These are phyloP conservation scores for Geopemphigus sp. DNA, from an alignment of 1,140 invertebrate genomes.

Conservation along the genomic window DNA sequence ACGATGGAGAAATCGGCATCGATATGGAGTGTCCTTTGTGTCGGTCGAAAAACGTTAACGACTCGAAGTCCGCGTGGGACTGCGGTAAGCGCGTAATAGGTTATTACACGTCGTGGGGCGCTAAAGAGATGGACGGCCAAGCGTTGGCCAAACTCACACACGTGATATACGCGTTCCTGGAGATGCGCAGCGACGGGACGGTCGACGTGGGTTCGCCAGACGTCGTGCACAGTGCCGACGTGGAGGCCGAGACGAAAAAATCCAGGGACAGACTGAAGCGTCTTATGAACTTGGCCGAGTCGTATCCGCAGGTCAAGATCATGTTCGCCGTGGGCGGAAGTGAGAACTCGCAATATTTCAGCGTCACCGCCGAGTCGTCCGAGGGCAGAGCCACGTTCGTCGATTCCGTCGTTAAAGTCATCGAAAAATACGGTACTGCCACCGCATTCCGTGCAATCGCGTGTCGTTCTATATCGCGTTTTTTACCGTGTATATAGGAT, in stretches of 20 bases:
- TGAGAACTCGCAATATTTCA: conserved; percentile 59
- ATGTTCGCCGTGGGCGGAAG: conserved; percentile 60
- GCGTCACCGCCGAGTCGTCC: conserved; percentile 58
- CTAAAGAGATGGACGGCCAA: conserved; percentile 31
- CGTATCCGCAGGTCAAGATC: conserved; percentile 56
- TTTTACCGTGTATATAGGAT: no score
- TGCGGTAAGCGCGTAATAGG: conserved; percentile 51
- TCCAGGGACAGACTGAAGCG: conserved; percentile 19
- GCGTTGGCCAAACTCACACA: conserved; percentile 50
- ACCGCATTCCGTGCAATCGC: no score
- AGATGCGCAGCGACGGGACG: conserved; percentile 49
- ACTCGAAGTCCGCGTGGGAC: neutral
- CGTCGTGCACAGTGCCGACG: conserved; percentile 27
- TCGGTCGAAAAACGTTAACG: neutral
- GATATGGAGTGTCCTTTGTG: neutral
- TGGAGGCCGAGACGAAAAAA: conserved; percentile 44
- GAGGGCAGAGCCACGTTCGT: conserved; percentile 61
- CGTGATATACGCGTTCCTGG: conserved; percentile 51
- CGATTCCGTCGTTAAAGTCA: conserved; percentile 61
- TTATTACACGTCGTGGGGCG: conserved; percentile 51
- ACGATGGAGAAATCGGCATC: neutral
- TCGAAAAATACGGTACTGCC: conserved; percentile 58
- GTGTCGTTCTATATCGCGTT: no score
- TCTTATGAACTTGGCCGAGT: conserved; percentile 22
- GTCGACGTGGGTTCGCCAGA: conserved; percentile 46